Evolutionary conservation across 2,113 vertebrate genomes (phyloP), one percentile per base, ranked within the genome.

Genomic region (Cyprinodon brontotheroides): DNA sequence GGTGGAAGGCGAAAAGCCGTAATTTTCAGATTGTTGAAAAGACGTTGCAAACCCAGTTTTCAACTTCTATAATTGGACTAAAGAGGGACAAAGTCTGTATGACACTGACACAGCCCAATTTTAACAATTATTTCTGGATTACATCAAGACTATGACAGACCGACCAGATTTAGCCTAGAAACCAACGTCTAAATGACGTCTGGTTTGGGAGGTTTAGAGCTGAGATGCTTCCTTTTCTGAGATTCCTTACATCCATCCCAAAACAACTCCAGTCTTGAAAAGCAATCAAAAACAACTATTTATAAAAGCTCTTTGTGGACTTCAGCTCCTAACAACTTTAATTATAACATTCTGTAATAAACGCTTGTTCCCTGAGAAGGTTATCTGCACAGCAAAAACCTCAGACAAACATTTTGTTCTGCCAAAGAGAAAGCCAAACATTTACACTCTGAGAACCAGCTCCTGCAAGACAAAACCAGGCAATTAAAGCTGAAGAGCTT

Each of bases 401-500:
- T 73, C 10, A 70, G 41, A 43, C 62, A 83, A 83, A 89, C 84
- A 80, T 37, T 75, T 84, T 88, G 76, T 89, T 77, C 87, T 17
- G 57, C 80, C 80, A 76, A 76, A 77, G 65, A 65, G 68, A 64
- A 84, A 50, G 79, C 77, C 71, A 70, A 64, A 74, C 65, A 78
- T 65, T 79, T 53, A 74, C 70, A 68, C 65, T 72, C 36, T 2
- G 20, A 83, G 74, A 48, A 65, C 73, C 82, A 69, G 66, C 72
- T 82, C 74, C 81, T 76, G 75, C 68, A 73, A 83, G 76, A 85
- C 74, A 79, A 86, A 89, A 81, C 67, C 60, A 71, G 71, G 71
- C 85, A 88, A 85, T 91, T 86, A 86, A 86, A 87, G 50, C 72
- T 70, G 86, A 90, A 83, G 82, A 78, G 69, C 65, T 86, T 68